A percentile compares a stretch with the other conserved stretches of the same genome.
Conservation (phyloP, 1,140 invertebrate genomes). For the Zelostemma sp. region DNA sequence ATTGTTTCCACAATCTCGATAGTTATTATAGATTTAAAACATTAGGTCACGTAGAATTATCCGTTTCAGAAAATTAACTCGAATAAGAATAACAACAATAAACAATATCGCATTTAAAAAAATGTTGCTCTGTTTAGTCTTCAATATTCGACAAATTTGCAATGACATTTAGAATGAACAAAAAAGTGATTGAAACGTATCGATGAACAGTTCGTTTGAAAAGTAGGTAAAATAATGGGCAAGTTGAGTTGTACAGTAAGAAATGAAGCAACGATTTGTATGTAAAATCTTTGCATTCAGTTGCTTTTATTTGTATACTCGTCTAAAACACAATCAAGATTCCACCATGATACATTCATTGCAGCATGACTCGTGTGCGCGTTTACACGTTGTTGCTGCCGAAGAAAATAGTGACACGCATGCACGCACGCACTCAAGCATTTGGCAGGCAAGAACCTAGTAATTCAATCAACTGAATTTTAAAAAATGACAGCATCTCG, state of each 20-base stretch:
- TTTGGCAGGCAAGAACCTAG: slow-evolving; percentile 64
- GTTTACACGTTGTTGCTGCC: slow-evolving; percentile 14
- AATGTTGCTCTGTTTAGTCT: too few relatives aligned
- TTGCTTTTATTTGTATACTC: slow-evolving; percentile 61
- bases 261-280: slow-evolving; percentile 54
- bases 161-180: too few relatives aligned
- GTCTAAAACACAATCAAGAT: slow-evolving; percentile 58
- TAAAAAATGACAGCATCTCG: slow-evolving; percentile 56
- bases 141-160: too few relatives aligned
- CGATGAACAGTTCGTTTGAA: too few relatives aligned
- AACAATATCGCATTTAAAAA: too few relatives aligned
- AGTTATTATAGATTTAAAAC: too few relatives aligned
- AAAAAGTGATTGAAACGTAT: too few relatives aligned
- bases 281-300: slow-evolving; percentile 58
- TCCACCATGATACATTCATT: slow-evolving; percentile 54
- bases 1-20: too few relatives aligned
- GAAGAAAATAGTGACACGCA: slow-evolving; percentile 16
- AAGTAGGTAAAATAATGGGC: too few relatives aligned
- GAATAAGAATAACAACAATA: too few relatives aligned
- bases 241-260: neutral
- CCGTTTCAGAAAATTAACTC: too few relatives aligned
- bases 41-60: too few relatives aligned
- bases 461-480: slow-evolving; percentile 48
- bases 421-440: slow-evolving; percentile 56
- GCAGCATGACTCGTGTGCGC: slow-evolving; percentile 29